Base-by-base conservation (phyloP, 2,113 vertebrate species). In the Rissa tridactyla region DNA sequence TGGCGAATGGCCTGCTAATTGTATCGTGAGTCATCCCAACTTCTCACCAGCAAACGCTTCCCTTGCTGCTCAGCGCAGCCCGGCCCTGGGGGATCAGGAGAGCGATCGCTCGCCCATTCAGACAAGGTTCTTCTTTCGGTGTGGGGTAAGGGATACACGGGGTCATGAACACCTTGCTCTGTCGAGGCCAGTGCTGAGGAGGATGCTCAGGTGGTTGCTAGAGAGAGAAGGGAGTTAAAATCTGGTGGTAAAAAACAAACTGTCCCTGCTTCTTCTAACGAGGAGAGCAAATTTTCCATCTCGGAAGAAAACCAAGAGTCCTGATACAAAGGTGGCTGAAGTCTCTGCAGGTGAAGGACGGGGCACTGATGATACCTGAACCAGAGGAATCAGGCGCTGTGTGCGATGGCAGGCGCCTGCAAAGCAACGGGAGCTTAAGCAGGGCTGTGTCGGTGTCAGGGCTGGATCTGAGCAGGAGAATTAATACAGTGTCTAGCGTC, bases 101-200 rank as follows among this genome's bases (percentile, higher is more conserved):
- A 19, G 54, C 4, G 2, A 42, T n/a, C 0, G 1, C 32, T 51
- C 0, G 0, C 19, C 1, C 2, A 0, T 20, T 34, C 60, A 29
- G 29, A 36, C 42, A 7, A 42, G 32, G 47, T 34, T 52, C 29
- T 40, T 82, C 79, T 80, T 60, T 65, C 0, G 0, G 22, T 15
- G 19, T 32, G 66, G 29, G 46, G 9, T 15, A 40, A 36, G 44
- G 6, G 2, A 29, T 27, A 10, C 15, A 16, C 32, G 13, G 55
- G 30, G 15, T 8, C 44, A 3, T 0, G 5, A 49, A 16, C 26
- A 57, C 18, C 69, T 83, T 16, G 6, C 10, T 47, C 32, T 72
- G 47, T 17, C 0, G 0, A 46, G 49, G 49, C 36, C n/a, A 30
- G 34, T 18, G 9, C 73, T 64, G 85, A 57, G 34, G 32, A 58